Evolutionary conservation across 2,797 vertebrate genomes (phyloP).

Genomic region (Tenualosa ilisha): DNA sequence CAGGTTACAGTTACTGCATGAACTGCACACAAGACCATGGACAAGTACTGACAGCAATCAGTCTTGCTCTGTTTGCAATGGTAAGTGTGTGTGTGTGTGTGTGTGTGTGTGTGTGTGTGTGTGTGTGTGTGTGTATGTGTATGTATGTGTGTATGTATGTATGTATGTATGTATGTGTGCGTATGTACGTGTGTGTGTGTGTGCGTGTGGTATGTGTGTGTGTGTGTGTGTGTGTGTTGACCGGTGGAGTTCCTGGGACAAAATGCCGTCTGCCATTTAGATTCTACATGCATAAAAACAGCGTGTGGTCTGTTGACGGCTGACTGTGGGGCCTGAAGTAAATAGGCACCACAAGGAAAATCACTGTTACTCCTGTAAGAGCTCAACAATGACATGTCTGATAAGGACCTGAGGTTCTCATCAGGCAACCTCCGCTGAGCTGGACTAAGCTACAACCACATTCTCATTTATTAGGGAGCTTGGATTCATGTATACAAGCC

Average conservation of each 20-base stretch:
- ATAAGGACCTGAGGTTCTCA: not conserved
- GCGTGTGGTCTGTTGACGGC: not conserved
- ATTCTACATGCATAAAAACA: not conserved
- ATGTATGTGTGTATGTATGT: too few relatives aligned
- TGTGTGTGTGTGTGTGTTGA: not conserved
- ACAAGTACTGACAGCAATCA: not conserved
- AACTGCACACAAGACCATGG: not conserved
- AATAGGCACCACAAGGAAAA: not conserved
- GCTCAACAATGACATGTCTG: not conserved
- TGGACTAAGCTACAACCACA: not conserved
- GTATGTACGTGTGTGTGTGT: too few relatives aligned
- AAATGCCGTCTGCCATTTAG: not conserved
- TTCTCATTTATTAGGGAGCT: not conserved
- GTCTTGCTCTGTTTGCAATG: not conserved
- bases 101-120: too few relatives aligned
- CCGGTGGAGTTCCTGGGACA: not conserved
- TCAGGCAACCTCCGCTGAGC: not conserved
- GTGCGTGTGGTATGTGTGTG: too few relatives aligned
- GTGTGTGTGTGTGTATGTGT: too few relatives aligned
- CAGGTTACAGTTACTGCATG: not conserved
- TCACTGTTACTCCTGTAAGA: not conserved
- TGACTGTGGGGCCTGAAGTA: not conserved
- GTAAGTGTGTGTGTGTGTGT: too few relatives aligned
- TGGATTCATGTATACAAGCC: not conserved
- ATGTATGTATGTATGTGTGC: too few relatives aligned